phyloP scores from a whole-genome alignment of 2,888 invertebrate species.

The Papilio protenor region DNA sequence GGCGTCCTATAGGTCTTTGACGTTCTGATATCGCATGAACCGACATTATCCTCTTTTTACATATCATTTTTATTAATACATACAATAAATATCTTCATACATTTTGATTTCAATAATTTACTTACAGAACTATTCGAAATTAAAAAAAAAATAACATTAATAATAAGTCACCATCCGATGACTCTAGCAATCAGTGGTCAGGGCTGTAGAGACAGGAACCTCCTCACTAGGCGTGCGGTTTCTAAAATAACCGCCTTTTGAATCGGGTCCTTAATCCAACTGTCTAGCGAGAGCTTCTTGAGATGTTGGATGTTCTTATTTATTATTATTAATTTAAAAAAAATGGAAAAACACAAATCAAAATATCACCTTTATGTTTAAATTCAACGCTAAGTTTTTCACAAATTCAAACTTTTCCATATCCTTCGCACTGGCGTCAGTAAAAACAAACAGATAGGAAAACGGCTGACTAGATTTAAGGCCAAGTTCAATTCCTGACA shows the following conservation, averaged over 20 bases:
- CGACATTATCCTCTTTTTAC: not conserved
- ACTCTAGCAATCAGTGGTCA: no score
- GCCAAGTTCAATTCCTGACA: conserved; percentile 64
- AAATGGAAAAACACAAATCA: not conserved
- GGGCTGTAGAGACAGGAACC: no score
- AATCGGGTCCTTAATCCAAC: no score
- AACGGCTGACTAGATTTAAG: conserved; percentile 58
- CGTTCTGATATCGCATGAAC: not conserved
- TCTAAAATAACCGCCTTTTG: no score
- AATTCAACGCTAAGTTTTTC: conserved; percentile 51
- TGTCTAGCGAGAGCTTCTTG: no score
- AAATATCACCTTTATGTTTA: conserved; percentile 19
- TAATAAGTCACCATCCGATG: no score
- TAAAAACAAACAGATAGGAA: conserved; percentile 68
- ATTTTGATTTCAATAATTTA: not conserved
- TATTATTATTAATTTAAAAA: no score
- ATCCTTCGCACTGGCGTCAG: conserved; percentile 69
- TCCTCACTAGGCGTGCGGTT: no score
- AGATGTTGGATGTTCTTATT: no score
- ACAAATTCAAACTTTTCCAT: conserved; percentile 51
- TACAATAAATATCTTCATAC: not conserved
- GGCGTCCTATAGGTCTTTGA: not conserved
- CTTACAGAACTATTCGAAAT: not conserved
- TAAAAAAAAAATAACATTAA: no score
- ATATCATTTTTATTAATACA: not conserved